These are phyloP conservation scores for Colletes collaris DNA, from an alignment of 2,888 invertebrate genomes.

Conservation along the genomic window DNA sequence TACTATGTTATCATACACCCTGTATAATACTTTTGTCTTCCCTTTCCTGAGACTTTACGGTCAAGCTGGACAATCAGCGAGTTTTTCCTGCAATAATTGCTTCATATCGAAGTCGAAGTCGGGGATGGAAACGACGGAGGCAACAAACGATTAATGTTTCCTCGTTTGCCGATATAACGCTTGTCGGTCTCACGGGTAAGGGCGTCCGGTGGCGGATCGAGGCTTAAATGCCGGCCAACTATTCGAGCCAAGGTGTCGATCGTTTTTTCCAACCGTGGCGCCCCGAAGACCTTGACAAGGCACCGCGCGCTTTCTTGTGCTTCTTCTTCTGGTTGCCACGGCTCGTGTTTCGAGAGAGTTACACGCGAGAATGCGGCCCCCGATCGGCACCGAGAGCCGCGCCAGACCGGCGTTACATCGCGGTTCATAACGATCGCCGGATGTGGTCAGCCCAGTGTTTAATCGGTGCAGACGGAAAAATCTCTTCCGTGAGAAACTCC, in stretches of 20 bases:
- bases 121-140: background rate
- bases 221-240: constrained; percentile 23
- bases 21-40: too few relatives aligned
- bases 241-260: constrained; percentile 58
- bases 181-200: constrained; percentile 34
- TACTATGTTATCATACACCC: too few relatives aligned
- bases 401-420: constrained; percentile 66
- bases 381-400: constrained; percentile 61
- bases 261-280: constrained; percentile 71
- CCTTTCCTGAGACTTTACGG: too few relatives aligned
- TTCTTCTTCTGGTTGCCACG: constrained; percentile 55
- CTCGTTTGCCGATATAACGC: constrained; percentile 32
- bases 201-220: constrained; percentile 1
- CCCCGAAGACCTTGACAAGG: constrained; percentile 75
- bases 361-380: constrained; percentile 78
- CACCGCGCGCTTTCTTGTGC: constrained; percentile 69
- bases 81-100: too few relatives aligned
- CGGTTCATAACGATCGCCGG: constrained; percentile 79
- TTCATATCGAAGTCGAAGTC: too few relatives aligned
- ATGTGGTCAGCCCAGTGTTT: constrained; percentile 79
- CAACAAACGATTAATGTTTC: constrained; percentile 31
- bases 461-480: constrained; percentile 80
- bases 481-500: constrained; percentile 82
- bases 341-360: constrained; percentile 71
- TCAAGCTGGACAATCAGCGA: too few relatives aligned